Evolutionary conservation across 2,113 vertebrate species (phyloP), one percentile per base, ranked within the genome.

Genomic region (Rhinoderma darwinii): DNA sequence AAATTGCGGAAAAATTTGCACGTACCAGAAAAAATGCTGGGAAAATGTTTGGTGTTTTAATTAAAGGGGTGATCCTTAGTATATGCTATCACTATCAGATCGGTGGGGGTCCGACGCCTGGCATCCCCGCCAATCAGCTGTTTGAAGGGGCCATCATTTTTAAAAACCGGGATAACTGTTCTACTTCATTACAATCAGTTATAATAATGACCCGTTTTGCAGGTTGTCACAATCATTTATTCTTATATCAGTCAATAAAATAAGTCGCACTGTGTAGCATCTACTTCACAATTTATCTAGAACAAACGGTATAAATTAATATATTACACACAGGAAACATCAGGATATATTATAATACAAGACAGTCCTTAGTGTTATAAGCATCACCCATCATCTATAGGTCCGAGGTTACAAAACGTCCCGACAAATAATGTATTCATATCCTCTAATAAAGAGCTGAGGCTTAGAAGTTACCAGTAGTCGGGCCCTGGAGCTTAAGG

Each of bases 231-330:
- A n/a, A n/a, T n/a, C 20, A 56, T 25, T 25, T 56, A 22, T 56
- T 56, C 8, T 51, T 25, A 2, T 5, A 25, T 22, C 54, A 56
- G 17, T 70, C 2, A 37, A 70, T 70, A 5, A n/a, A 68, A 6
- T 18, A 18, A 15, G n/a, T 70, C 32, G 14, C 59, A 70, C 32
- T 37, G 39, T 39, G 66, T 18, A 35, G 66, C 66, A 70, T 70
- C 41, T 41, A 41, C 8, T 22, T 20, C 15, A 37, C 66, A 22
- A 30, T 76, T 25, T 32, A 1, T 25, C 10, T 76, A 41, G 47
- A 47, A 18, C n/a, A 47, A 12, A 76, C 12, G n/a, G 41, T 77
- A 51, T 51, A 77, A 77, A 25, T 77, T 77, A 77, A 77, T 50
- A 77, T 25, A 50, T 50, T 77, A 77, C 27, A 76, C 74, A 51